Evolutionary conservation across 2,888 invertebrate species (phyloP).

Genomic region (Sialis fuliginosa): DNA sequence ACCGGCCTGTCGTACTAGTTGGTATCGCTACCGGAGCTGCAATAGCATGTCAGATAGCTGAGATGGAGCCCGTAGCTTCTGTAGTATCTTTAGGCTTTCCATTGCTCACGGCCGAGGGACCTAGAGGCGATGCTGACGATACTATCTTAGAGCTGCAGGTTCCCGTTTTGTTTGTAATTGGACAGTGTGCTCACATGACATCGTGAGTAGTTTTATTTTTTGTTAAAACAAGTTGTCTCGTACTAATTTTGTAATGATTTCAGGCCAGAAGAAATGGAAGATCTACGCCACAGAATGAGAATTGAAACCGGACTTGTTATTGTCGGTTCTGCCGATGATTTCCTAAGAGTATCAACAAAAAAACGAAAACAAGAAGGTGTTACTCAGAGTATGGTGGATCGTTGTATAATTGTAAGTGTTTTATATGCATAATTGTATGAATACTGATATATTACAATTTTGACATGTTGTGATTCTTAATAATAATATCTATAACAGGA

Average conservation of each 20-base stretch:
- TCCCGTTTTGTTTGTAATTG: constrained; percentile 62
- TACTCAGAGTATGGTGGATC: constrained; percentile 64
- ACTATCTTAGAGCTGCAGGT: constrained; percentile 49
- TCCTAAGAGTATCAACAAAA: constrained; percentile 46
- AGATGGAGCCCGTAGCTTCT: constrained; percentile 51
- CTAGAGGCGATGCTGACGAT: constrained; percentile 58
- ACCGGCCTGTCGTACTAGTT: constrained; percentile 52
- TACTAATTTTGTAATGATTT: constrained; percentile 13
- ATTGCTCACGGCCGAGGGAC: constrained; percentile 49
- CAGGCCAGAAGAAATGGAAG: constrained; percentile 59
- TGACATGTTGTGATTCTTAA: too few species aligned
- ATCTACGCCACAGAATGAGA: constrained; percentile 54
- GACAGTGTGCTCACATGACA: constrained; percentile 48
- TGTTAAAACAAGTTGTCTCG: not conserved
- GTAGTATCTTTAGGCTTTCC: constrained; percentile 68
- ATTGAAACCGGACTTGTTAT: constrained; percentile 59
- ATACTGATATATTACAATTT: too few species aligned
- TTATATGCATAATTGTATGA: not conserved
- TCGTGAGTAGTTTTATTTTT: constrained; percentile 23
- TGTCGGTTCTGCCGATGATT: constrained; percentile 64
- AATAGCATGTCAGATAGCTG: constrained; percentile 54
- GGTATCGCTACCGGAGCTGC: constrained; percentile 64
- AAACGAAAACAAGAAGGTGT: constrained; percentile 56
- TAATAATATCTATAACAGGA: constrained; percentile 23
- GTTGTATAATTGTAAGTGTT: constrained; percentile 43